These are phyloP conservation scores for Ariopsis seemanni DNA, from an alignment of 2,113 vertebrate genomes.

Conservation along the genomic window DNA sequence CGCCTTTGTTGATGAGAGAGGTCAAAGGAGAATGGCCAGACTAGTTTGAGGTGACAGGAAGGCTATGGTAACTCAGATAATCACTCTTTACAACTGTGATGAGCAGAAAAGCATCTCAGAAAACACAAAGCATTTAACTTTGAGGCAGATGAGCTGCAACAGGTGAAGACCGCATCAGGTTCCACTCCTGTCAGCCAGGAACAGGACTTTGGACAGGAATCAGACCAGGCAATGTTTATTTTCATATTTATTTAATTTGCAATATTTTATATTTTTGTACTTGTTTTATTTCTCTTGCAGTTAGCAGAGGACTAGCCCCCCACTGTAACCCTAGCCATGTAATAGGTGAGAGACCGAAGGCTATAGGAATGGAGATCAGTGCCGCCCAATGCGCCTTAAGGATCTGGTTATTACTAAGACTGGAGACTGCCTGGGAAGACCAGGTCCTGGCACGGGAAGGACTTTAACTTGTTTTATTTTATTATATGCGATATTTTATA, in stretches of 20 bases:
- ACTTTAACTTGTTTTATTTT: not conserved
- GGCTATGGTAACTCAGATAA: not conserved
- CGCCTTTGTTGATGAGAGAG: not conserved
- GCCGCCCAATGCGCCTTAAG: too few species aligned
- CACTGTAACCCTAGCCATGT: too few species aligned
- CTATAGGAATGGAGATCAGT: too few species aligned
- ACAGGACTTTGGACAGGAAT: not conserved
- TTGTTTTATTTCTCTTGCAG: not conserved
- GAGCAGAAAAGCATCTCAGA: not conserved
- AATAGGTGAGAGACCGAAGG: too few species aligned
- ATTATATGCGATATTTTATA: not conserved
- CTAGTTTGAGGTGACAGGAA: not conserved
- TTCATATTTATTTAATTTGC: not conserved
- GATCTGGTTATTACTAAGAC: too few species aligned
- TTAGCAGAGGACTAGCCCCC: too few species aligned
- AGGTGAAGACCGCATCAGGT: not conserved
- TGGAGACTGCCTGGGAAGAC: too few species aligned
- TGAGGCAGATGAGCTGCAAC: not conserved
- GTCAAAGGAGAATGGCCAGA: not conserved
- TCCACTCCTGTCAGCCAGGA: not conserved
- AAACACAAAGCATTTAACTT: not conserved
- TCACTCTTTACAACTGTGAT: not conserved
- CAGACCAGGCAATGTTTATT: not conserved
- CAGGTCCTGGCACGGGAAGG: too few species aligned
- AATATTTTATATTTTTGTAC: not conserved